Evolutionary conservation across 2,113 vertebrate genomes (phyloP).

Genomic region (Cygnus atratus): DNA sequence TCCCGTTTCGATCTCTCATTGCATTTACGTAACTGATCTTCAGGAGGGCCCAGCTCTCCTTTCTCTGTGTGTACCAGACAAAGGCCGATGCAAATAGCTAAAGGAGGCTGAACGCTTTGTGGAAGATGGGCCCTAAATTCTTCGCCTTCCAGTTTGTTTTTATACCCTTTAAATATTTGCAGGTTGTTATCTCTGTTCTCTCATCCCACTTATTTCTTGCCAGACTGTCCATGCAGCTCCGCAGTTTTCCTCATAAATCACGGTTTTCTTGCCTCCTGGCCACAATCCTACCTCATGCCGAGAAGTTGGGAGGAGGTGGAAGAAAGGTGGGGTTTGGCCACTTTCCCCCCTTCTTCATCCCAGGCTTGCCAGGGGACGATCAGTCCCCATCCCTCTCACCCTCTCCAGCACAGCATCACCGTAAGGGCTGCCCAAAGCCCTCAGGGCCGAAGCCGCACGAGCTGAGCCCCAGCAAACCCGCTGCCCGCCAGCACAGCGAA

Average conservation of each 20-base stretch:
- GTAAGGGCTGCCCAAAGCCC: not conserved
- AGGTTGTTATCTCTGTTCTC: not conserved
- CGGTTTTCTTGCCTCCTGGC: not conserved
- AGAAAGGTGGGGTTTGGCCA: not conserved
- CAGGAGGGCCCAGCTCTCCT: not conserved
- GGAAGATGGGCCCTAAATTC: not conserved
- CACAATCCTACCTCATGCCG: not conserved
- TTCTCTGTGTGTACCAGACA: not conserved
- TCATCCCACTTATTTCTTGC: not conserved
- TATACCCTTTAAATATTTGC: not conserved
- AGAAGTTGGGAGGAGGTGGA: not conserved
- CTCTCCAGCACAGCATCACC: not conserved
- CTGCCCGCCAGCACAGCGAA: fast-evolving
- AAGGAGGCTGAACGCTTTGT: not conserved
- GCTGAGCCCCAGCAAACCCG: not conserved
- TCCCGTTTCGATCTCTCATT: not conserved
- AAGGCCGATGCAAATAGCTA: not conserved
- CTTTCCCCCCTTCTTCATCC: not conserved
- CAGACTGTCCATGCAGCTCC: not conserved
- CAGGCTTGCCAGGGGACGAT: not conserved
- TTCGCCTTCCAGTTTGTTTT: not conserved
- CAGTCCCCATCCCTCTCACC: not conserved
- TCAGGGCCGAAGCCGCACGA: not conserved
- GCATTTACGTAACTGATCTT: not conserved
- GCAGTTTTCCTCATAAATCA: not conserved